These are phyloP conservation scores for Platysternon megacephalum DNA, from an alignment of 2,113 vertebrate species.

Conservation along the genomic window DNA sequence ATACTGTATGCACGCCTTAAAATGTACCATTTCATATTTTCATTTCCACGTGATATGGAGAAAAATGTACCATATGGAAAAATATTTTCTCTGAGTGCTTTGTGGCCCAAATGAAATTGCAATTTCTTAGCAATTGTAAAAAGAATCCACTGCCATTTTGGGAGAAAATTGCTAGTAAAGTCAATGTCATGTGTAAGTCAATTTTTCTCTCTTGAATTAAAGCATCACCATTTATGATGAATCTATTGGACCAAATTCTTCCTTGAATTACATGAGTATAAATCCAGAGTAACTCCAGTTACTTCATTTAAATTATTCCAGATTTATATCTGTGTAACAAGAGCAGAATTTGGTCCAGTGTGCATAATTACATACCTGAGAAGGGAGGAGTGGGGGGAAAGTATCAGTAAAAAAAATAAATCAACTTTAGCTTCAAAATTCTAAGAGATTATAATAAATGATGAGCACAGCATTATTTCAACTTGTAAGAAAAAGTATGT, in stretches of 20 bases:
- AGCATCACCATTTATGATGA: neutral
- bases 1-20: neutral
- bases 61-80: constrained; percentile 14
- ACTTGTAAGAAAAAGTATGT: neutral
- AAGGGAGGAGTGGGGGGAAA: neutral
- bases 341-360: neutral
- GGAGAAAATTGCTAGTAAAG: constrained; percentile 4
- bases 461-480: neutral
- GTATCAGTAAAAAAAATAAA: neutral
- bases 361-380: neutral
- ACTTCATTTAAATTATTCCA: neutral
- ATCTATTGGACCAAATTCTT: neutral
- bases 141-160: constrained; percentile 19
- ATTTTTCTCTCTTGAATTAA: neutral
- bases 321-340: neutral
- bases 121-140: constrained; percentile 22
- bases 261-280: neutral
- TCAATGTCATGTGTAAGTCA: neutral
- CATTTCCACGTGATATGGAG: neutral
- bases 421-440: neutral
- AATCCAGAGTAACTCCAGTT: neutral
- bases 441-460: neutral
- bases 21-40: neutral
- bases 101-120: neutral
- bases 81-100: neutral